These are phyloP conservation scores for Mesorhabditis spiculigera DNA, from an alignment of 2,888 invertebrate species.

Conservation along the genomic window DNA sequence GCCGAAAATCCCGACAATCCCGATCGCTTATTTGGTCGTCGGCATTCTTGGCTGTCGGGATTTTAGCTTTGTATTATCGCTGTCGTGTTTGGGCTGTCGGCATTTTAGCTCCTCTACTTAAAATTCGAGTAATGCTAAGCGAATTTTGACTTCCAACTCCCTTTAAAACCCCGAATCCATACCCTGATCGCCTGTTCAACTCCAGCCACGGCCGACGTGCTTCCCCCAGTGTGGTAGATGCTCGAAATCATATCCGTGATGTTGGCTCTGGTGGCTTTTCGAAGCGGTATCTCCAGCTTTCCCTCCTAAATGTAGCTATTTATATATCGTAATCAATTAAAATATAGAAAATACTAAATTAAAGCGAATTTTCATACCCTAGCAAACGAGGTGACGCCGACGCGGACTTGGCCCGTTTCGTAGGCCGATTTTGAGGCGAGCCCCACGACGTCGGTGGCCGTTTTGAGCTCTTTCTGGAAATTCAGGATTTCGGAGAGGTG, in stretches of 20 bases:
- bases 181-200: constrained; percentile 21
- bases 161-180: too few species aligned
- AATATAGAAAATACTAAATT: too few species aligned
- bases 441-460: constrained; percentile 14
- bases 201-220: constrained; percentile 26
- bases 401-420: constrained; percentile 11
- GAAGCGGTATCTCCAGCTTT: constrained; percentile 14
- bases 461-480: constrained; percentile 9
- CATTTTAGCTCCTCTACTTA: too few species aligned
- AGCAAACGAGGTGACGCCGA: constrained; percentile 22
- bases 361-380: neutral
- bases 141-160: too few species aligned
- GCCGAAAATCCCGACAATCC: too few species aligned
- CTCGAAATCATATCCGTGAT: constrained; percentile 21
- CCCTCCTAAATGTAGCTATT: constrained; percentile 10
- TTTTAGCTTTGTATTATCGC: too few species aligned
- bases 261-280: constrained; percentile 16
- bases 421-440: constrained; percentile 10
- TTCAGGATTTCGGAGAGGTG: too few species aligned
- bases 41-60: too few species aligned
- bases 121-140: too few species aligned
- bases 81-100: too few species aligned
- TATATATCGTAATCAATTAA: too few species aligned
- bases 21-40: too few species aligned
- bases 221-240: constrained; percentile 34